phyloP scores from a whole-genome alignment of 2,888 invertebrate genomes.

The Thera britannica region DNA sequence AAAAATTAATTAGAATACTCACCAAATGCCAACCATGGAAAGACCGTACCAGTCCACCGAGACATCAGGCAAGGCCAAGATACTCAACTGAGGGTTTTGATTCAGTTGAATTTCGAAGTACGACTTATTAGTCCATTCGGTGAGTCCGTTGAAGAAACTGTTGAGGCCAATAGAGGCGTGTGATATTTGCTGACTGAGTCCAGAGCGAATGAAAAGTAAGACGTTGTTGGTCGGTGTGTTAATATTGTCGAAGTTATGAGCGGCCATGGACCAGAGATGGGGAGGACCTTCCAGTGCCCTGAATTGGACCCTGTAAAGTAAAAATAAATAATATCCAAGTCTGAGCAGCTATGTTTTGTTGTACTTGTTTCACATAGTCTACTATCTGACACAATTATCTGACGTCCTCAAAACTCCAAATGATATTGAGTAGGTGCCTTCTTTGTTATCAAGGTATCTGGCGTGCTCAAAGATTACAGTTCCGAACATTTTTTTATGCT shows the following conservation, averaged over 20 bases:
- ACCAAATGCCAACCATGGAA: slow-evolving; percentile 75
- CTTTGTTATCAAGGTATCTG: no score
- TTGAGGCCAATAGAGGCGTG: slow-evolving; percentile 64
- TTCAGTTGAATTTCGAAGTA: slow-evolving; percentile 61
- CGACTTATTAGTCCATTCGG: slow-evolving; percentile 65
- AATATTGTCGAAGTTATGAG: slow-evolving; percentile 64
- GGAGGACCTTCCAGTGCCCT: slow-evolving; percentile 58
- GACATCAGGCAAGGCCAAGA: slow-evolving; percentile 70
- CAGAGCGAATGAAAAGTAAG: slow-evolving; percentile 55
- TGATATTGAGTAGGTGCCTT: no score
- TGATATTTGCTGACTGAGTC: slow-evolving; percentile 54
- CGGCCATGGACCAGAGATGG: slow-evolving; percentile 70
- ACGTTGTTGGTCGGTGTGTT: slow-evolving; percentile 61
- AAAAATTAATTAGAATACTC: slow-evolving; percentile 43
- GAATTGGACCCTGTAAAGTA: slow-evolving; percentile 57
- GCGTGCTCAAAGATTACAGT: no score
- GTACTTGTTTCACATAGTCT: no score
- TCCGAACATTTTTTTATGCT: no score
- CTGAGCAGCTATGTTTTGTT: no score
- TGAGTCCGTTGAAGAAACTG: slow-evolving; percentile 56
- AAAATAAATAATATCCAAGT: neutral
- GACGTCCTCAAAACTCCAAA: no score
- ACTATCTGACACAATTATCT: no score
- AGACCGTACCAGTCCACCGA: slow-evolving; percentile 67
- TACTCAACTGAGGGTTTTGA: slow-evolving; percentile 62